phyloP scores from a whole-genome alignment of 2,888 invertebrate species.

The Tanypteryx hageni region DNA sequence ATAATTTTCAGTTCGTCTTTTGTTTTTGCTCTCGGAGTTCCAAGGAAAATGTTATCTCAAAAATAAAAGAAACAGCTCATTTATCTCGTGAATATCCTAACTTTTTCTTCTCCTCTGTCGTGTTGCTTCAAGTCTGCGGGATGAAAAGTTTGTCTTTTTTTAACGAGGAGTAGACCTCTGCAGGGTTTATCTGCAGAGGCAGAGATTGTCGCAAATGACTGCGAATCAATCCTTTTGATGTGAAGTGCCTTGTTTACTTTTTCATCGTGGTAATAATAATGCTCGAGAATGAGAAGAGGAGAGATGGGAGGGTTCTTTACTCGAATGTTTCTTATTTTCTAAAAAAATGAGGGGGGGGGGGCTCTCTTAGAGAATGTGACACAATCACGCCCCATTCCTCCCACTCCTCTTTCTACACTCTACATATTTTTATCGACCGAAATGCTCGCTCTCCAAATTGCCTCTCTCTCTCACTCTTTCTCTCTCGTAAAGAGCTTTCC shows the following conservation, averaged over 20 bases:
- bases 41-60: too few species aligned
- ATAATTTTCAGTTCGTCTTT: too few species aligned
- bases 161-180: not conserved
- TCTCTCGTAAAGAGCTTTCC: not conserved
- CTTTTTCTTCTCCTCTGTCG: not conserved
- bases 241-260: not conserved
- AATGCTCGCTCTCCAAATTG: not conserved
- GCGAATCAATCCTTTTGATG: conserved; percentile 41
- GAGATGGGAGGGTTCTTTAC: not conserved
- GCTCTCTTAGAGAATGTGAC: not conserved
- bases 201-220: not conserved
- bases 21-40: too few species aligned
- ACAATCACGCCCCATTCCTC: not conserved
- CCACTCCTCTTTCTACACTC: not conserved
- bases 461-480: not conserved
- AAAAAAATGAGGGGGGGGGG: not conserved
- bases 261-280: not conserved
- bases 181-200: not conserved
- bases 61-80: not conserved
- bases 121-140: not conserved
- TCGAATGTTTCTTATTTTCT: not conserved
- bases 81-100: not conserved
- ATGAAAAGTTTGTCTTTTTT: not conserved
- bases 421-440: not conserved
- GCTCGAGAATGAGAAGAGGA: not conserved